Evolutionary conservation across 2,113 vertebrate species (phyloP).

Genomic region (Eidolon helvum): DNA sequence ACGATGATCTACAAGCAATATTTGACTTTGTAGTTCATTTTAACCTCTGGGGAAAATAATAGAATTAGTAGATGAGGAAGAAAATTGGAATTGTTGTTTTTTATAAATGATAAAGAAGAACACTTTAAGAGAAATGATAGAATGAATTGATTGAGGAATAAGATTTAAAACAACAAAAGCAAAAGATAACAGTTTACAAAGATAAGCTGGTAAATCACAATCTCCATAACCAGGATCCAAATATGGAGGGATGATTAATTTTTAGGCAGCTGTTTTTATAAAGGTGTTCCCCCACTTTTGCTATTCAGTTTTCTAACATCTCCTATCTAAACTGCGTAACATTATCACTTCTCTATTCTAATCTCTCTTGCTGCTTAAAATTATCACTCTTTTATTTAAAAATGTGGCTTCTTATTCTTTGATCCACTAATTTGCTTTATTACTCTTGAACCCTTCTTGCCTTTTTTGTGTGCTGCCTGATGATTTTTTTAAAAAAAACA

Average conservation of each 20-base stretch:
- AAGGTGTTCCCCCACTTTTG: slow-evolving; percentile 49
- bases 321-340: slow-evolving; percentile 77
- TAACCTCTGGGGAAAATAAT: slow-evolving; percentile 53
- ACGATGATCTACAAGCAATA: slow-evolving; percentile 59
- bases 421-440: slow-evolving; percentile 82
- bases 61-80: slow-evolving; percentile 44
- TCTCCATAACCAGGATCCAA: slow-evolving; percentile 44
- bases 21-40: slow-evolving; percentile 59
- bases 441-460: slow-evolving; percentile 77
- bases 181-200: slow-evolving; percentile 28
- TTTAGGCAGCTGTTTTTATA: slow-evolving; percentile 72
- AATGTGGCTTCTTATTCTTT: slow-evolving; percentile 82
- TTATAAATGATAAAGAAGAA: slow-evolving; percentile 72
- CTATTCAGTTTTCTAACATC: slow-evolving; percentile 66
- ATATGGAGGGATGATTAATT: slow-evolving; percentile 73
- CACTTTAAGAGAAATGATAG: slow-evolving; percentile 62
- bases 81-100: slow-evolving; percentile 56
- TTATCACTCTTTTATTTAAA: slow-evolving; percentile 84
- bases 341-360: slow-evolving; percentile 82
- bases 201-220: slow-evolving; percentile 56
- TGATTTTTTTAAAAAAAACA: slow-evolving; percentile 56
- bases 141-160: slow-evolving; percentile 40
- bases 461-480: slow-evolving; percentile 75
- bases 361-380: slow-evolving; percentile 83
- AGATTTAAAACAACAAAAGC: slow-evolving; percentile 9